These are phyloP conservation scores for Meloidogyne exigua DNA, from an alignment of 1,140 invertebrate genomes.

Conservation along the genomic window DNA sequence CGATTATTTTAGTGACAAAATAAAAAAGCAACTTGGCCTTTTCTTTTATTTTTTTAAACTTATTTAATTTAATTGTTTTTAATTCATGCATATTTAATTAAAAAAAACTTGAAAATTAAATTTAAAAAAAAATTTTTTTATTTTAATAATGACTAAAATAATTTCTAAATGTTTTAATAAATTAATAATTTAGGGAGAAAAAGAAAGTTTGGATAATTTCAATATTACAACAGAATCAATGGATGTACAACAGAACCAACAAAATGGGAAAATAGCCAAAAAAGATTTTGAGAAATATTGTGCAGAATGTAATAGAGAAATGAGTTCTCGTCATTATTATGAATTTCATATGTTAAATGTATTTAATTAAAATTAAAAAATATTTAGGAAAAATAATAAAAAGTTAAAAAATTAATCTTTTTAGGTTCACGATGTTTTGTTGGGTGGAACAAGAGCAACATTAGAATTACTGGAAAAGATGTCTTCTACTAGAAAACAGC, in stretches of 20 bases:
- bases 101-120: background rate
- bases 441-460: background rate
- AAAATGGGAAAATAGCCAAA: background rate
- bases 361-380: background rate
- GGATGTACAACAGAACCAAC: background rate
- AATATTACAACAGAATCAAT: background rate
- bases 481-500: background rate
- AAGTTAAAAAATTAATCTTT: background rate
- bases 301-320: slow-evolving; percentile 15
- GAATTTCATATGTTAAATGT: slow-evolving; percentile 27
- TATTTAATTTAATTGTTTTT: too few species aligned
- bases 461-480: slow-evolving; percentile 2
- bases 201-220: background rate
- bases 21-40: too few species aligned
- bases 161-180: too few species aligned
- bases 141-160: too few species aligned
- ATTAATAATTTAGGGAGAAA: slow-evolving; percentile 7
- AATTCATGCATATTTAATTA: too few species aligned
- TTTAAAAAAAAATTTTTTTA: background rate
- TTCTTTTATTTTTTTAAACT: too few species aligned
- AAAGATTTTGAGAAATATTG: slow-evolving; percentile 24
- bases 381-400: background rate
- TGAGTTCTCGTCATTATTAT: slow-evolving; percentile 20
- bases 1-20: too few species aligned
- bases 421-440: slow-evolving; percentile 21